A percentile compares a stretch with the other conserved stretches of the same genome.
phyloP scores from a whole-genome alignment of 2,888 invertebrate genomes.

The Oligia fasciuncula region DNA sequence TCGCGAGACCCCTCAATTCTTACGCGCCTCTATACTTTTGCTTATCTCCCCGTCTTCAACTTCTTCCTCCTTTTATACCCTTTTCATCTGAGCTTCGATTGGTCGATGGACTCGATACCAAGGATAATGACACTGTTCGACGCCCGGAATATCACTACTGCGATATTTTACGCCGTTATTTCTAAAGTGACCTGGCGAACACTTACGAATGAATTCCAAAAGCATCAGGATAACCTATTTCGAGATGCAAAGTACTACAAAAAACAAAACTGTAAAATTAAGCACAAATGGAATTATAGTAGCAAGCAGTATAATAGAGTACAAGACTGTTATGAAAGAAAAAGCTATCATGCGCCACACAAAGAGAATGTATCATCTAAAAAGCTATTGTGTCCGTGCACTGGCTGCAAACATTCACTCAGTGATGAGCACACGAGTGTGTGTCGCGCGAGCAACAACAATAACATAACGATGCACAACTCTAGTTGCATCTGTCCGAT shows the following conservation, averaged over 20 bases:
- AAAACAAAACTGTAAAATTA: constrained; percentile 83
- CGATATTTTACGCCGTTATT: constrained; percentile 92
- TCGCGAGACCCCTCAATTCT: constrained; percentile 95
- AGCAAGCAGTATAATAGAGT: constrained; percentile 83
- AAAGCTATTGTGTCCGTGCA: constrained; percentile 89
- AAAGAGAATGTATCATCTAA: constrained; percentile 83
- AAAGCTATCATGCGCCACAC: constrained; percentile 81
- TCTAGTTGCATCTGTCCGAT: constrained; percentile 86
- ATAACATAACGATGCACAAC: constrained; percentile 91
- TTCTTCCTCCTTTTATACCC: constrained; percentile 96
- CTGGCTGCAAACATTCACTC: constrained; percentile 92
- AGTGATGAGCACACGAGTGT: constrained; percentile 92
- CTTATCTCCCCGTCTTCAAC: constrained; percentile 97
- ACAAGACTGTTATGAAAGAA: constrained; percentile 84
- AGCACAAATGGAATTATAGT: constrained; percentile 86
- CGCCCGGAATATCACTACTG: constrained; percentile 93
- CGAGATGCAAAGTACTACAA: constrained; percentile 84
- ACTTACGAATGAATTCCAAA: constrained; percentile 81
- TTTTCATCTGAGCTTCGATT: constrained; percentile 97
- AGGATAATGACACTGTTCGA: constrained; percentile 94
- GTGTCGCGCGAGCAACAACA: constrained; percentile 93
- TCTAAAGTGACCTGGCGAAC: constrained; percentile 85
- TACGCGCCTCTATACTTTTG: constrained; percentile 96
- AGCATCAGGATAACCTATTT: constrained; percentile 76
- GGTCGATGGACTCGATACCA: constrained; percentile 99